Conservation (phyloP, 2,888 invertebrate species). For the Drosophila birchii region DNA sequence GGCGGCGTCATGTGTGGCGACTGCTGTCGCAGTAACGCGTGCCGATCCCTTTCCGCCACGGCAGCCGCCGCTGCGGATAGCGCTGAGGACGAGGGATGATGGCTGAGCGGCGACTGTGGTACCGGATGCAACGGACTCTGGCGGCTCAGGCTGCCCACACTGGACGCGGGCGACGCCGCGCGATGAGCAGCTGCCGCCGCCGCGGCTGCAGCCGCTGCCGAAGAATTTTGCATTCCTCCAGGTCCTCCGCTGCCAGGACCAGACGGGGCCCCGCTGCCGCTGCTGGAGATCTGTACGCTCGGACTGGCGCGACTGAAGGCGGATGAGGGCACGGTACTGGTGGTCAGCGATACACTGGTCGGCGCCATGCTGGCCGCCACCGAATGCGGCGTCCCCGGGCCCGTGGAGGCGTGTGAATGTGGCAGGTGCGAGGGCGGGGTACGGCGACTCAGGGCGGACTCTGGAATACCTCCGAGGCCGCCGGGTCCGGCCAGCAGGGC, state of each 20-base stretch:
- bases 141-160: constrained; percentile 83
- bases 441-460: constrained; percentile 83
- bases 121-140: constrained; percentile 85
- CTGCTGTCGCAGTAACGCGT: constrained; percentile 84
- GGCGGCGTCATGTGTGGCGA: constrained; percentile 85
- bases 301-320: constrained; percentile 85
- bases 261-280: constrained; percentile 48
- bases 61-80: constrained; percentile 85
- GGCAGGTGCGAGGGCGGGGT: constrained; percentile 82
- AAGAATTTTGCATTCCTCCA: constrained; percentile 63
- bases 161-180: constrained; percentile 83
- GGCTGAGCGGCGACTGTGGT: constrained; percentile 84
- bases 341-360: constrained; percentile 72
- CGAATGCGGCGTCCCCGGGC: constrained; percentile 72
- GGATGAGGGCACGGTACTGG: constrained; percentile 83
- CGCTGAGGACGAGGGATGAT: constrained; percentile 84
- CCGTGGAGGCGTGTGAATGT: constrained; percentile 81
- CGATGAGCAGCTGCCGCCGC: constrained; percentile 83
- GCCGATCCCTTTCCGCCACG: constrained; percentile 84
- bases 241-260: constrained; percentile 70
- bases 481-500: constrained; percentile 82
- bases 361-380: constrained; percentile 66
- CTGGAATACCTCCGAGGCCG: constrained; percentile 80
- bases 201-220: constrained; percentile 70
- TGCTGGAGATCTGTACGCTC: constrained; percentile 82